These are phyloP conservation scores for Lingula anatina DNA, from an alignment of 2,888 invertebrate species.

Conservation along the genomic window DNA sequence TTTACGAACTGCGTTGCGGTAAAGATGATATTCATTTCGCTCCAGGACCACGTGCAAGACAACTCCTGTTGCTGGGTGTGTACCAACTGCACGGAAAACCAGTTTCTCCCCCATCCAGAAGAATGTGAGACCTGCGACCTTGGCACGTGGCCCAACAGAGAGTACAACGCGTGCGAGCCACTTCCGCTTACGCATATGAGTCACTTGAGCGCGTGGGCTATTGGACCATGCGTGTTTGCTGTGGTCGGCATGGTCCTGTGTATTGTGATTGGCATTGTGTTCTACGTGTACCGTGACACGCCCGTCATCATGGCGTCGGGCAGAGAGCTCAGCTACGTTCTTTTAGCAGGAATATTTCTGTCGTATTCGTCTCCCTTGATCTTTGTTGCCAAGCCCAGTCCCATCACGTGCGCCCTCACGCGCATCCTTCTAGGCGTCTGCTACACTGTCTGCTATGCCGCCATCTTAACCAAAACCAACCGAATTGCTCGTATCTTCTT, in stretches of 20 bases:
- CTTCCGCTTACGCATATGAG: slow-evolving; percentile 55
- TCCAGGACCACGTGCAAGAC: too few species aligned
- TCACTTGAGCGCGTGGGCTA: slow-evolving; percentile 55
- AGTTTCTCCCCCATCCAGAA: slow-evolving; percentile 38
- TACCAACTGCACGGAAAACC: slow-evolving; percentile 53
- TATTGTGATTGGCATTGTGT: slow-evolving; percentile 54
- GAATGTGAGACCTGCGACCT: slow-evolving; percentile 55
- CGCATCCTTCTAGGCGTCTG: slow-evolving; percentile 58
- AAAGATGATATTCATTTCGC: too few species aligned
- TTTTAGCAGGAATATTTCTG: slow-evolving; percentile 55
- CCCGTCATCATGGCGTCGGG: slow-evolving; percentile 60
- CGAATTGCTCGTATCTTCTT: slow-evolving; percentile 60
- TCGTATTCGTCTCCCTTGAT: slow-evolving; percentile 58
- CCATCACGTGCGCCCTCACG: slow-evolving; percentile 54
- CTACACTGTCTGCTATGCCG: slow-evolving; percentile 58
- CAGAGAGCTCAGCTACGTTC: slow-evolving; percentile 56
- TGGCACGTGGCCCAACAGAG: slow-evolving; percentile 45
- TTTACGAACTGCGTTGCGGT: too few species aligned
- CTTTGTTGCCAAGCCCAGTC: slow-evolving; percentile 55
- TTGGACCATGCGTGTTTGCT: slow-evolving; percentile 47
- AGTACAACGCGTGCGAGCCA: slow-evolving; percentile 48
- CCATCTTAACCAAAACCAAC: slow-evolving; percentile 59
- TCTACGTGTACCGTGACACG: slow-evolving; percentile 56
- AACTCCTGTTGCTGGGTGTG: slow-evolving; percentile 60
- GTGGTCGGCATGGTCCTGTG: slow-evolving; percentile 53